A percentile compares a stretch with the other conserved stretches of the same genome.
Evolutionary conservation across 2,888 invertebrate genomes (phyloP).

Genomic region (Helicoverpa assulta): DNA sequence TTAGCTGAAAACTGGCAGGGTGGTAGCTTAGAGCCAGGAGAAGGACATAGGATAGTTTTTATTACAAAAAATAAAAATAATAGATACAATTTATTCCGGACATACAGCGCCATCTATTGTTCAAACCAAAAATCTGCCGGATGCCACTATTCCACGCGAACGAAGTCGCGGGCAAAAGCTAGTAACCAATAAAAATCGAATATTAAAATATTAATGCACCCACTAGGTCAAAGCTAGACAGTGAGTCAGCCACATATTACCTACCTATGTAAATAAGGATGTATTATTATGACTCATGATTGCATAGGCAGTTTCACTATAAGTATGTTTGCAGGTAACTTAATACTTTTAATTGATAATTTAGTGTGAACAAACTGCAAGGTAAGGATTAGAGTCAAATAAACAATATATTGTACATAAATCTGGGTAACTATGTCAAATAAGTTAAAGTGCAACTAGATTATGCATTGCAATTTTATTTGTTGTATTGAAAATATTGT

Average conservation of each 20-base stretch:
- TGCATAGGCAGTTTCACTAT: slow-evolving; percentile 9
- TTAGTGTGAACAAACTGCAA: not conserved
- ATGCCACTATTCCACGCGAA: too few relatives aligned
- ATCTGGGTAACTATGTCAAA: slow-evolving; percentile 13
- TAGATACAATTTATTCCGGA: too few relatives aligned
- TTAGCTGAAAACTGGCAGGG: too few relatives aligned
- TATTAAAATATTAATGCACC: slow-evolving; percentile 6
- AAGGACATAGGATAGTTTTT: too few relatives aligned
- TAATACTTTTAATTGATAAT: slow-evolving; percentile 4
- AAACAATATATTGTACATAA: slow-evolving; percentile 4
- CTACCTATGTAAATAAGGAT: slow-evolving; percentile 24
- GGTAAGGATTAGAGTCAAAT: slow-evolving; percentile 13
- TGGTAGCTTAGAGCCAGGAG: too few relatives aligned
- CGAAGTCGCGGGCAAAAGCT: too few relatives aligned
- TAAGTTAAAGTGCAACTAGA: not conserved
- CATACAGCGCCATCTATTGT: too few relatives aligned
- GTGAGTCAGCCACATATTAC: slow-evolving; percentile 32
- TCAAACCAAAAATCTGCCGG: too few relatives aligned
- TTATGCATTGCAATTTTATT: too few relatives aligned
- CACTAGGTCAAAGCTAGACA: not conserved
- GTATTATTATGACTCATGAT: slow-evolving; percentile 25
- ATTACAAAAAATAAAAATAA: too few relatives aligned
- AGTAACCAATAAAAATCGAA: slow-evolving; percentile 12
- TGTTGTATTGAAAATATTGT: too few relatives aligned
- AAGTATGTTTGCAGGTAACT: slow-evolving; percentile 9